These are phyloP conservation scores for Mungos mungo DNA, from an alignment of 2,113 vertebrate species.

Conservation along the genomic window DNA sequence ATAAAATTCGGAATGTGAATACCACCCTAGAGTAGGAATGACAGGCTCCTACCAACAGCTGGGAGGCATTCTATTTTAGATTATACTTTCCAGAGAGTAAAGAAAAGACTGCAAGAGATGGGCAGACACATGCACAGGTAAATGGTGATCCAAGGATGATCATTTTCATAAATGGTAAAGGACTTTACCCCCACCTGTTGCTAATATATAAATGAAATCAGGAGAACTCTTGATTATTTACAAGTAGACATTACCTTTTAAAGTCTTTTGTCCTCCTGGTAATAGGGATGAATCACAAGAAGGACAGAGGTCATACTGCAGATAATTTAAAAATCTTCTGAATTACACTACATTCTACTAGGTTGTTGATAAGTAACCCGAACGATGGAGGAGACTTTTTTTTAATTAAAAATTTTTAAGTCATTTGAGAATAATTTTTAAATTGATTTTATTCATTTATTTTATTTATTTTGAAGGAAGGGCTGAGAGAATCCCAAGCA, in stretches of 20 bases:
- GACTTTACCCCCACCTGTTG: not conserved
- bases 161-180: conserved; percentile 1
- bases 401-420: too few relatives aligned
- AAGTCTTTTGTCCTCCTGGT: not conserved
- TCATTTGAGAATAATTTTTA: too few relatives aligned
- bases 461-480: too few relatives aligned
- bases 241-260: not conserved
- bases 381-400: not conserved
- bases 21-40: not conserved
- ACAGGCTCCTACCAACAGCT: not conserved
- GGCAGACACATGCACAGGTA: not conserved
- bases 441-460: too few relatives aligned
- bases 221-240: conserved; percentile 15
- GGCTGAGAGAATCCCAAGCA: too few relatives aligned
- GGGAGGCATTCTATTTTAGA: conserved; percentile 40
- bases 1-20: conserved; percentile 50
- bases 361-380: conserved; percentile 3
- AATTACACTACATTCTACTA: not conserved
- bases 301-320: not conserved
- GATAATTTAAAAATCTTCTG: not conserved
- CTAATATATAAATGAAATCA: not conserved
- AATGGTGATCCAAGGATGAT: not conserved
- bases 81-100: conserved; percentile 4
- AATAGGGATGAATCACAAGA: conserved; percentile 3
- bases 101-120: not conserved